Evolutionary conservation across 2,888 invertebrate species (phyloP), one percentile per base, ranked within the genome.

Genomic region (Dryococelus australis): DNA sequence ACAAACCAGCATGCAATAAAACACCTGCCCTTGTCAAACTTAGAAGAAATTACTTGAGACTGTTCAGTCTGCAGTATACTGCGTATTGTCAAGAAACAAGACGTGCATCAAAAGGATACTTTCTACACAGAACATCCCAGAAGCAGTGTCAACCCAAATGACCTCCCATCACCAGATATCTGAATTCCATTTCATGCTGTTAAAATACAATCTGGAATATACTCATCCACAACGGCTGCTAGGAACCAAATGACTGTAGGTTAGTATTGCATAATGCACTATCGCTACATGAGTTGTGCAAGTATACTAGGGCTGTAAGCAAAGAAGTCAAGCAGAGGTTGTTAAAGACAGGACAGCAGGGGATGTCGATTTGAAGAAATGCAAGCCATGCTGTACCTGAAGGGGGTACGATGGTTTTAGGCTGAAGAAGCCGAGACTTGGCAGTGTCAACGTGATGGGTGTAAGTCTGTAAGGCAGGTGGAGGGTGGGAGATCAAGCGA

Each of bases 391-490:
- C 65, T 65, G 65, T 65, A 65, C 65, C 65, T 65, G 65, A 65
- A 65, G 65, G 65, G 65, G 65, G 65, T 8, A 65, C 65, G 65
- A 65, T 65, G 65, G 65, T 65, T 65, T 65, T 65, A 65, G 65
- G 65, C n/a, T 65, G 65, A n/a, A 65, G 65, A 65, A 65, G 65
- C 65, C 65, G 65, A 65, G 65, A 65, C 65, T 65, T 65, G 65
- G 20, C n/a, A 20, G 65, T 24, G n/a, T 65, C 65, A 65, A 65
- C 65, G 65, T 65, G 65, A 24, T 80, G 53, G 28, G 65, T 65
- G 79, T 86, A 86, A 26, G 65, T 86, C 79, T 86, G 88, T 79
- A 84, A 80, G 85, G 80, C 26, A 43, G 85, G 88, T 65, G 87
- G 51, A 81, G 87, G 86, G 84, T 78, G 87, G 87, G 86, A 81